Conservation (phyloP, 2,113 vertebrate species). For the Rhea pennata region DNA sequence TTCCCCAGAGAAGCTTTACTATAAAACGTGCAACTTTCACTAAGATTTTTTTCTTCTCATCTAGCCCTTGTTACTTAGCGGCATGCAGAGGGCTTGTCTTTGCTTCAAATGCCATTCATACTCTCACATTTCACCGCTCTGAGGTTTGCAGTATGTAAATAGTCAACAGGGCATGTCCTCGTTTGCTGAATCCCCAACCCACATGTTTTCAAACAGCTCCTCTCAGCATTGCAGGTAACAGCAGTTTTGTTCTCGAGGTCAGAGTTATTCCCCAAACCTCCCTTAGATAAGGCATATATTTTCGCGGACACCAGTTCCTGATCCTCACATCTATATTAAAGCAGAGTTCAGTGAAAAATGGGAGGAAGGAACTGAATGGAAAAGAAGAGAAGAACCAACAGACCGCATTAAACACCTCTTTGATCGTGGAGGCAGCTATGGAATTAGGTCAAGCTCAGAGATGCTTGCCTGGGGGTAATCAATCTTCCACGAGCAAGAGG, state of each 20-base stretch:
- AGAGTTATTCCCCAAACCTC: neutral
- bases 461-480: neutral
- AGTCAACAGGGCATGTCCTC: neutral
- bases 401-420: neutral
- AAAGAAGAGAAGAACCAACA: neutral
- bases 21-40: neutral
- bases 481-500: neutral
- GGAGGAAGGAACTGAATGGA: neutral
- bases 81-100: neutral
- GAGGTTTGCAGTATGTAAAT: too few species aligned
- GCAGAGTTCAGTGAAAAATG: neutral
- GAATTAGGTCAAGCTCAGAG: neutral
- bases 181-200: neutral
- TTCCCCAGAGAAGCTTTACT: neutral
- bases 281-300: neutral
- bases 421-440: neutral
- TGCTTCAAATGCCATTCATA: neutral
- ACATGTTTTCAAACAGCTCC: neutral
- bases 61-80: neutral
- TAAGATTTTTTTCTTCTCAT: neutral
- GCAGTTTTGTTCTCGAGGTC: neutral
- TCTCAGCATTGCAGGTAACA: neutral
- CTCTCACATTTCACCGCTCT: neutral
- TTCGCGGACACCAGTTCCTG: neutral
- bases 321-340: accelerated